These are phyloP conservation scores for Anser cygnoides DNA, from an alignment of 2,113 vertebrate genomes.

Conservation along the genomic window DNA sequence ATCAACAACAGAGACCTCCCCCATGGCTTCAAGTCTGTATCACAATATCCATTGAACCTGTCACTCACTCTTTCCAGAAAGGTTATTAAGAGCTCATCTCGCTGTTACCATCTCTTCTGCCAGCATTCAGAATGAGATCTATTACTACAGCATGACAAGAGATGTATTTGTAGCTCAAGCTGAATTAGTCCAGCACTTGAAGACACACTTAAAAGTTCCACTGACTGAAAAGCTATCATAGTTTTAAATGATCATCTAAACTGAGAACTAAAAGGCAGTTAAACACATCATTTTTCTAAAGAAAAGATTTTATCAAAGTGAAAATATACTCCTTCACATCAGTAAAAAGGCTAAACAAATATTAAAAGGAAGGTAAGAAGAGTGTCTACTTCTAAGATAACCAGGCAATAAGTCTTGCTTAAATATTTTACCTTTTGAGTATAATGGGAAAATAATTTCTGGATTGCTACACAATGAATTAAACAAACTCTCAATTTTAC, in stretches of 20 bases:
- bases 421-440: background rate
- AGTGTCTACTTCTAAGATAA: background rate
- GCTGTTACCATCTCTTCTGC: background rate
- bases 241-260: background rate
- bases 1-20: background rate
- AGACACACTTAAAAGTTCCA: background rate
- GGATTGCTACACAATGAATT: background rate
- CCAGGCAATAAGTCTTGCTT: background rate
- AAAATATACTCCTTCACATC: background rate
- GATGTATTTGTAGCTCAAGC: background rate
- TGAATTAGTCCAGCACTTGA: background rate
- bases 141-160: background rate
- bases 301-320: background rate
- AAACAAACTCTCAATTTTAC: background rate
- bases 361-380: background rate
- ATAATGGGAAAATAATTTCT: background rate
- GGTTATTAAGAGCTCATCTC: background rate
- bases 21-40: background rate
- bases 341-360: background rate
- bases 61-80: background rate
- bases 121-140: background rate
- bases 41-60: background rate
- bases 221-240: background rate
- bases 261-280: background rate
- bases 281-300: background rate